Percentiles rank a stretch among this genome's conserved stretches.
phyloP scores from a whole-genome alignment of 2,888 invertebrate species.

The Dendrolimus houi region DNA sequence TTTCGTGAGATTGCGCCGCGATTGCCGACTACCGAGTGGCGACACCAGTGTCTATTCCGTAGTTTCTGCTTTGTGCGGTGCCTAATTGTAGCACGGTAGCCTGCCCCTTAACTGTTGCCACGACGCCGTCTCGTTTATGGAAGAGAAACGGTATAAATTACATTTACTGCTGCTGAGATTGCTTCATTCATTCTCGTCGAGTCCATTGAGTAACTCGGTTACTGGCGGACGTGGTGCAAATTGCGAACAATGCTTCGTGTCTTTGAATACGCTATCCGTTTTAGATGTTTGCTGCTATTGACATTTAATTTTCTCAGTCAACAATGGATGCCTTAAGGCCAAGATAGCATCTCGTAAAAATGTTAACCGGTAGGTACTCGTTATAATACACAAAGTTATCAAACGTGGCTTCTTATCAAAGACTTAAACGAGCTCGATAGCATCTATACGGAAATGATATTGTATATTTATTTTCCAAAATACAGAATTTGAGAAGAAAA shows the following conservation, averaged over 20 bases:
- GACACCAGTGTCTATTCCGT: slow-evolving; percentile 44
- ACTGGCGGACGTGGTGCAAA: slow-evolving; percentile 37
- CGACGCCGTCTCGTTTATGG: slow-evolving; percentile 54
- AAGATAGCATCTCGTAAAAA: slow-evolving; percentile 18
- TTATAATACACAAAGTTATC: slow-evolving; percentile 9
- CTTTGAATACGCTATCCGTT: slow-evolving; percentile 40
- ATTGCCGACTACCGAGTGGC: slow-evolving; percentile 52
- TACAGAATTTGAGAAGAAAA: too few relatives aligned
- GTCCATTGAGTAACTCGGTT: slow-evolving; percentile 52
- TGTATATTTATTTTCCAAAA: too few relatives aligned
- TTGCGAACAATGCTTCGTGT: slow-evolving; percentile 48
- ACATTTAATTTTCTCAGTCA: slow-evolving; percentile 40
- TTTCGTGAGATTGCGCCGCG: slow-evolving; percentile 69
- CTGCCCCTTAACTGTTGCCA: slow-evolving; percentile 45
- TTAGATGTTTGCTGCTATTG: slow-evolving; percentile 32
- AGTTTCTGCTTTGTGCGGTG: slow-evolving; percentile 34
- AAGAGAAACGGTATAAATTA: slow-evolving; percentile 59
- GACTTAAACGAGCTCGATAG: slow-evolving; percentile 27
- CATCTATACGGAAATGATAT: too few relatives aligned
- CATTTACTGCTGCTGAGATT: slow-evolving; percentile 55
- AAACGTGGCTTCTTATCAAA: slow-evolving; percentile 24
- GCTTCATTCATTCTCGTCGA: slow-evolving; percentile 66
- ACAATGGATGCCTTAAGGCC: slow-evolving; percentile 22
- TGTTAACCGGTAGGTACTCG: slow-evolving; percentile 5
- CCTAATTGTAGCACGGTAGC: slow-evolving; percentile 71